Conservation (phyloP, 2,888 invertebrate genomes). For the Vanessa cardui region DNA sequence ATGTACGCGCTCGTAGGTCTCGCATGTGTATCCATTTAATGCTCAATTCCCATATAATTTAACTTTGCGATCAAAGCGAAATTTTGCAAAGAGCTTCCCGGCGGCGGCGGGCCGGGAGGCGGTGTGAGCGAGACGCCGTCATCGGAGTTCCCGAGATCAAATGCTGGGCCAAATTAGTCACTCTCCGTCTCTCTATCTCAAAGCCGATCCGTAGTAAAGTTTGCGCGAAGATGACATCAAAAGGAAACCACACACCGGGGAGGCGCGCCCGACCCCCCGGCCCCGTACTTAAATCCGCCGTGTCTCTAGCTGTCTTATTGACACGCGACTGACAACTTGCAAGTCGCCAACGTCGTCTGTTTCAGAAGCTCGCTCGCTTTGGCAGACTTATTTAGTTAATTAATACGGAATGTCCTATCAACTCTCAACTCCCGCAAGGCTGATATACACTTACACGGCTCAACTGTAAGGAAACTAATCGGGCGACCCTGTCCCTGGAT, state of each 20-base stretch:
- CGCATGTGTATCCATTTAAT: slow-evolving; percentile 82
- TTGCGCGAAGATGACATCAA: slow-evolving; percentile 84
- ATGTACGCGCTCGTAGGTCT: slow-evolving; percentile 49
- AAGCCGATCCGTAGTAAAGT: slow-evolving; percentile 84
- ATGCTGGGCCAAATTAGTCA: slow-evolving; percentile 84
- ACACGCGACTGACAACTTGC: slow-evolving; percentile 80
- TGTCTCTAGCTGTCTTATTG: slow-evolving; percentile 80
- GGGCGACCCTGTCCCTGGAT: slow-evolving; percentile 47
- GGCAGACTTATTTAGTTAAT: slow-evolving; percentile 81
- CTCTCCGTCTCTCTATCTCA: slow-evolving; percentile 84
- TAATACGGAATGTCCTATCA: slow-evolving; percentile 81
- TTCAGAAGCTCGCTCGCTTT: slow-evolving; percentile 70
- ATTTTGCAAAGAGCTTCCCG: slow-evolving; percentile 82
- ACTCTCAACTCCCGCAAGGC: slow-evolving; percentile 74
- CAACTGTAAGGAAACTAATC: slow-evolving; percentile 71
- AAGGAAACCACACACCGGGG: slow-evolving; percentile 83
- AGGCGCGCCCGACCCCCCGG: slow-evolving; percentile 64
- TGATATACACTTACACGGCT: slow-evolving; percentile 66
- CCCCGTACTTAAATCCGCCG: slow-evolving; percentile 79
- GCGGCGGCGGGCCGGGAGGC: slow-evolving; percentile 67
- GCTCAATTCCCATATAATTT: slow-evolving; percentile 83
- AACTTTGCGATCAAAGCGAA: slow-evolving; percentile 83
- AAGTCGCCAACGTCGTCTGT: slow-evolving; percentile 73
- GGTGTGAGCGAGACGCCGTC: slow-evolving; percentile 75
- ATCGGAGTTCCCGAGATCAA: slow-evolving; percentile 80